These are phyloP conservation scores for Ophion slaviceki DNA, from an alignment of 2,888 invertebrate genomes.

Conservation along the genomic window DNA sequence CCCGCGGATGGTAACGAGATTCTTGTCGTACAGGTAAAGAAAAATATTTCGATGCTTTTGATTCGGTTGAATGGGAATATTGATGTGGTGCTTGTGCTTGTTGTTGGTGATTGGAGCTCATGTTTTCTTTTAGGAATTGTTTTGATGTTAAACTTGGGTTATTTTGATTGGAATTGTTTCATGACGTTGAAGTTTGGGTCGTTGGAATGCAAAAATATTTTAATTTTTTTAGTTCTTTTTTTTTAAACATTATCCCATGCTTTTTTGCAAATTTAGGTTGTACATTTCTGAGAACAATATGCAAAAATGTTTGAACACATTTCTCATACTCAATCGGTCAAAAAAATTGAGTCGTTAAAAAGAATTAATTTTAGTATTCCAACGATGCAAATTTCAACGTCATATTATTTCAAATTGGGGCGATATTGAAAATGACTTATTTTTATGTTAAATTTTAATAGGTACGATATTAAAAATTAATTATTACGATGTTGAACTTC, in stretches of 20 bases:
- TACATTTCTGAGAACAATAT: too few species aligned
- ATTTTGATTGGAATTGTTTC: too few species aligned
- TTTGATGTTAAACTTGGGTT: background rate
- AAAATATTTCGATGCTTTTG: background rate
- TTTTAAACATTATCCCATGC: too few species aligned
- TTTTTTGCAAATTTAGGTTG: too few species aligned
- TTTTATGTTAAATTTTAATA: background rate
- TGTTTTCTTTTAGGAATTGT: background rate
- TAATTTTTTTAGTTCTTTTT: too few species aligned
- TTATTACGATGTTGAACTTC: background rate
- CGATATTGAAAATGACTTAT: background rate
- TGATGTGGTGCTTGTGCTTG: background rate
- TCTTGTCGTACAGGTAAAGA: constrained; percentile 53
- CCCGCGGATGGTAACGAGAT: constrained; percentile 52
- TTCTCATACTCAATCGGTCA: too few species aligned
- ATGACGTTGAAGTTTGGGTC: too few species aligned
- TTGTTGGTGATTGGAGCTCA: background rate
- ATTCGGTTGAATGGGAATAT: background rate
- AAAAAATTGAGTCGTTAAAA: too few species aligned
- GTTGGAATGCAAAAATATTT: too few species aligned
- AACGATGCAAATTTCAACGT: too few species aligned
- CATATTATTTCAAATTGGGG: background rate
- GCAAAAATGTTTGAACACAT: too few species aligned
- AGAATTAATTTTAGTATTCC: too few species aligned
- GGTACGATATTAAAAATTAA: background rate